Conservation (phyloP, 2,113 vertebrate species). For the Petrocephalus zakoni region DNA sequence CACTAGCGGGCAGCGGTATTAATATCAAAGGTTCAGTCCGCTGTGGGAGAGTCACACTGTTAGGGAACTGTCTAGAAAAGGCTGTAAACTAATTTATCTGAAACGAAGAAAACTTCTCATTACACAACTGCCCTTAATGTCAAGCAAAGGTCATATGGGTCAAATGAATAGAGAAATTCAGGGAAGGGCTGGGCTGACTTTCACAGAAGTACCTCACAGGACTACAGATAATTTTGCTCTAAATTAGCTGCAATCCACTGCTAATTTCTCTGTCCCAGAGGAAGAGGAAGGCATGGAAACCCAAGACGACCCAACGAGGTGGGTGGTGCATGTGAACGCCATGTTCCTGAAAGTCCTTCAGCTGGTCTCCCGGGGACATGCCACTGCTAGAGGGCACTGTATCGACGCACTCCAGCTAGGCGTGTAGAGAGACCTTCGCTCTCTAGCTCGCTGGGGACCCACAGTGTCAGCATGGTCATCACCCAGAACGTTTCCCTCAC, state of each 20-base stretch:
- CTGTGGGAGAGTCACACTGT: neutral
- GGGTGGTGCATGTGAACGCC: neutral
- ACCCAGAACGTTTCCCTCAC: neutral
- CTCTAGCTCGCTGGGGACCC: neutral
- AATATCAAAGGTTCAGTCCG: neutral
- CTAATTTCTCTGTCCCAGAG: neutral
- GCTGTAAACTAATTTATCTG: neutral
- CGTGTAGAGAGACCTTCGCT: neutral
- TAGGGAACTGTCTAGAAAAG: neutral
- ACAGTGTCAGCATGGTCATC: neutral
- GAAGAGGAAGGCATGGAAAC: neutral
- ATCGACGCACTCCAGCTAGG: neutral
- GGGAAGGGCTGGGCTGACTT: neutral
- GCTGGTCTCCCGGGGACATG: neutral
- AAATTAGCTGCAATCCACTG: neutral
- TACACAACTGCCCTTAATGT: neutral
- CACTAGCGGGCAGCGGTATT: neutral
- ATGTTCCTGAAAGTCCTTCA: neutral
- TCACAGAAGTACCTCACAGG: neutral
- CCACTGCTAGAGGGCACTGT: neutral
- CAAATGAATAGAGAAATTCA: neutral
- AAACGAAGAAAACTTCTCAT: neutral
- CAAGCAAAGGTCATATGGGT: neutral
- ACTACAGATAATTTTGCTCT: conserved; percentile 6
- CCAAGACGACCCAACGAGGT: neutral